Percentiles rank a stretch among this genome's conserved stretches.
Conservation (phyloP, 2,888 invertebrate genomes). For the Deilephila porcellus region DNA sequence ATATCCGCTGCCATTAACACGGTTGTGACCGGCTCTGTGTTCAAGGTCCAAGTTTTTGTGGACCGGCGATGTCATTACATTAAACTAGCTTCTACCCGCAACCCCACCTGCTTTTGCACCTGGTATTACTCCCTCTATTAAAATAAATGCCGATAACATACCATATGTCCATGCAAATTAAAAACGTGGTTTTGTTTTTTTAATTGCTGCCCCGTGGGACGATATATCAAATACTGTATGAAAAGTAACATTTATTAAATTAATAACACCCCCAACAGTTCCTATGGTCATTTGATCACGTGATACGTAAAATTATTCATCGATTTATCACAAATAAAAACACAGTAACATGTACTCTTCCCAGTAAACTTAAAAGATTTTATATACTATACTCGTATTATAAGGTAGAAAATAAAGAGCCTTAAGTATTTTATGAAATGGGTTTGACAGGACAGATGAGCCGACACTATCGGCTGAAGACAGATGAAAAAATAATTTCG, state of each 20-base stretch:
- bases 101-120: slow-evolving; percentile 11
- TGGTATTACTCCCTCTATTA: slow-evolving; percentile 11
- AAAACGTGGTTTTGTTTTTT: not conserved
- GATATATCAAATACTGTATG: not conserved
- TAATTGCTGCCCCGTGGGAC: not conserved
- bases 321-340: too few species aligned
- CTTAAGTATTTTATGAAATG: too few species aligned
- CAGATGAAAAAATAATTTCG: too few species aligned
- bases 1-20: slow-evolving; percentile 18
- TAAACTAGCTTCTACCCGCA: slow-evolving; percentile 5
- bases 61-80: slow-evolving; percentile 12
- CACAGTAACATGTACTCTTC: too few species aligned
- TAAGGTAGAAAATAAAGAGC: too few species aligned
- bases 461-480: too few species aligned
- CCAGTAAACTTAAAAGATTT: too few species aligned
- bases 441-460: too few species aligned
- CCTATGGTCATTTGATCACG: too few species aligned
- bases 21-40: slow-evolving; percentile 7
- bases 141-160: not conserved
- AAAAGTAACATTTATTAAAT: not conserved
- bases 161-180: slow-evolving; percentile 1
- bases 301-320: too few species aligned
- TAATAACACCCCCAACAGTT: not conserved
- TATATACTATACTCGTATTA: too few species aligned
- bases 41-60: slow-evolving; percentile 19